phyloP scores from a whole-genome alignment of 2,888 invertebrate genomes.

The Sycophila texana region DNA sequence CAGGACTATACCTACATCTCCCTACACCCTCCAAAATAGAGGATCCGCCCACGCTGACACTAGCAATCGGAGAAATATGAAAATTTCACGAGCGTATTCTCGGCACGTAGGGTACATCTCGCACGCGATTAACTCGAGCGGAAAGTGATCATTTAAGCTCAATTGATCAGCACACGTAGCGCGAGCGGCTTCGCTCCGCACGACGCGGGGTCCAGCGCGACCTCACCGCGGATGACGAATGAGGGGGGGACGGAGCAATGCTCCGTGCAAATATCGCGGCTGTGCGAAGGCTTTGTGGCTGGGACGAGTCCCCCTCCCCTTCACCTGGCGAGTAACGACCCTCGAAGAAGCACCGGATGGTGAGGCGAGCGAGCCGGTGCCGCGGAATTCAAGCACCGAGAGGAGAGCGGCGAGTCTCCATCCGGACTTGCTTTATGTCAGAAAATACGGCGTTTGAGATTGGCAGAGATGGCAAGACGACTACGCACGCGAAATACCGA shows the following conservation, averaged over 20 bases:
- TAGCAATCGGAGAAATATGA: too few relatives aligned
- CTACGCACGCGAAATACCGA: slow-evolving; percentile 31
- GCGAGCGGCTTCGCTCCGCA: not conserved
- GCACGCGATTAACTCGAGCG: slow-evolving; percentile 4
- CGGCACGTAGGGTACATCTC: not conserved
- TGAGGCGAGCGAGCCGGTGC: too few relatives aligned
- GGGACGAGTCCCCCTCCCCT: too few relatives aligned
- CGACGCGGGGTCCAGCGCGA: not conserved
- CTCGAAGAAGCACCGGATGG: slow-evolving; percentile 1
- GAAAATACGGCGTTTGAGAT: not conserved
- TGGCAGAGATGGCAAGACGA: not conserved
- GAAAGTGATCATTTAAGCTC: slow-evolving; percentile 44
- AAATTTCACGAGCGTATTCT: not conserved
- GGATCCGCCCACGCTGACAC: not conserved
- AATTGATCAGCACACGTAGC: slow-evolving; percentile 19
- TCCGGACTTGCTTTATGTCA: not conserved
- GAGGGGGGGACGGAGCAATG: not conserved
- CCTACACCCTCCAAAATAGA: not conserved
- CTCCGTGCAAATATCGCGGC: not conserved
- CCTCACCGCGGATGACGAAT: slow-evolving; percentile 15
- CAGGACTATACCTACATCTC: not conserved
- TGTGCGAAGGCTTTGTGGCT: not conserved
- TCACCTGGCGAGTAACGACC: not conserved
- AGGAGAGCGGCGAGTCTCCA: not conserved
- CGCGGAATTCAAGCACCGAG: not conserved